Evolutionary conservation across 2,888 invertebrate species (phyloP).

Genomic region (Andrena bucephala): DNA sequence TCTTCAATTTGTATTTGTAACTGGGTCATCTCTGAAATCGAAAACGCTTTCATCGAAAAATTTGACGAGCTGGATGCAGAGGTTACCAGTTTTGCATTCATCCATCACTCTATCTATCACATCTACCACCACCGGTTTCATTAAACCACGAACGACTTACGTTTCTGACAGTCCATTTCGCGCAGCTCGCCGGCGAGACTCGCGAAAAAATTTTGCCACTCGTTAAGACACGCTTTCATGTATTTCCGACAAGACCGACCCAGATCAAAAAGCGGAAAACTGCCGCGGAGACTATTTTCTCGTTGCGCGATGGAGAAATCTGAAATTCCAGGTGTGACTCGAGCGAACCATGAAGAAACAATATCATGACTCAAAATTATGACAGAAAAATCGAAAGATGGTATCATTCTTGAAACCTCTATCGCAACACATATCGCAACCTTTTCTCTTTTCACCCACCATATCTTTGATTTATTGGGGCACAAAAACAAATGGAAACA

Average conservation of each 20-base stretch:
- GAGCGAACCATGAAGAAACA: slow-evolving; percentile 39
- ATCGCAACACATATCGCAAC: neutral
- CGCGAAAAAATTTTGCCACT: slow-evolving; percentile 4
- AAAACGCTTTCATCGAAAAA: neutral
- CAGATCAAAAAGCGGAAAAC: slow-evolving; percentile 59
- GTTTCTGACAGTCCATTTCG: slow-evolving; percentile 9
- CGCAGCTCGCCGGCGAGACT: neutral
- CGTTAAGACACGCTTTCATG: slow-evolving; percentile 35
- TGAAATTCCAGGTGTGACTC: slow-evolving; percentile 51
- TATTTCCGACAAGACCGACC: slow-evolving; percentile 33
- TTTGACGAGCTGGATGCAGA: neutral
- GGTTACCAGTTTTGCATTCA: neutral
- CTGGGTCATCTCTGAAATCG: neutral
- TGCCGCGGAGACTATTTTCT: slow-evolving; percentile 30
- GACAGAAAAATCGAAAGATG: neutral
- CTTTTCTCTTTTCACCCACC: slow-evolving; percentile 2
- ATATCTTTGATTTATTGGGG: neutral
- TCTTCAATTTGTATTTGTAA: too few species aligned
- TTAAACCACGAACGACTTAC: slow-evolving; percentile 14
- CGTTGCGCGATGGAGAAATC: slow-evolving; percentile 58
- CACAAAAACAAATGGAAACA: neutral
- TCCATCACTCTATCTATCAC: neutral
- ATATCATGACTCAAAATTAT: neutral
- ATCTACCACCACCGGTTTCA: neutral
- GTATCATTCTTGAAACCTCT: too few species aligned